Evolutionary conservation across 2,113 vertebrate species (phyloP), one percentile per base, ranked within the genome.

Genomic region (Gallinago jamesoni): DNA sequence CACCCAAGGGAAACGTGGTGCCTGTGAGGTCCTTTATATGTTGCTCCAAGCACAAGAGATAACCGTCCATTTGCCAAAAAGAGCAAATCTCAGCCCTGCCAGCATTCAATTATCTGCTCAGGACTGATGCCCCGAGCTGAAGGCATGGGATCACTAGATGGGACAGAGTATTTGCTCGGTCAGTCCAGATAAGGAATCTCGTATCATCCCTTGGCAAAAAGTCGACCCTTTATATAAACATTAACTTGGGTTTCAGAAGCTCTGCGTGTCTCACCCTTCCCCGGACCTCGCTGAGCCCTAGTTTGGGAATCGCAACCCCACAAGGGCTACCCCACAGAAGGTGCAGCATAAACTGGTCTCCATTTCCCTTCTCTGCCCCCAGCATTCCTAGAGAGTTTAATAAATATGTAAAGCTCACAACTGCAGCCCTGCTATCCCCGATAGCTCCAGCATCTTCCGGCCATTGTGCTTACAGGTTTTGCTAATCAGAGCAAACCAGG

Each of bases 401-500:
- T 96, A 94, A 96, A 97, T 95, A 93, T 95, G 96, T 96, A 97
- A 97, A 96, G 76, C 88, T 95, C 18, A 14, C 41, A 84, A 91
- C 76, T 25, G 33, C 89, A 89, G 89, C 59, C 63, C 72, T 79
- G 83, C 85, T 59, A 72, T 82, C 76, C 87, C 80, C 2, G 79
- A 97, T 88, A 94, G 91, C 95, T 81, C 48, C 50, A 97, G 96
- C 97, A 98, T 97, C 97, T 95, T 97, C 98, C 95, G 94, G 96
- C 97, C 97, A 95, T 97, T 97, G 97, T 97, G 85, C 76, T 78
- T 90, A 87, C 92, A 95, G 97, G 97, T 97, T 97, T 98, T 97
- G 98, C 97, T 98, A 97, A 98, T 97, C 97, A 98, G 96, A 96
- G 83, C 95, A 92, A 92, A 94, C 91, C 95, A 96, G 95, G 95